Conservation (phyloP, 2,888 invertebrate species). For the Polylopha cassiicola region DNA sequence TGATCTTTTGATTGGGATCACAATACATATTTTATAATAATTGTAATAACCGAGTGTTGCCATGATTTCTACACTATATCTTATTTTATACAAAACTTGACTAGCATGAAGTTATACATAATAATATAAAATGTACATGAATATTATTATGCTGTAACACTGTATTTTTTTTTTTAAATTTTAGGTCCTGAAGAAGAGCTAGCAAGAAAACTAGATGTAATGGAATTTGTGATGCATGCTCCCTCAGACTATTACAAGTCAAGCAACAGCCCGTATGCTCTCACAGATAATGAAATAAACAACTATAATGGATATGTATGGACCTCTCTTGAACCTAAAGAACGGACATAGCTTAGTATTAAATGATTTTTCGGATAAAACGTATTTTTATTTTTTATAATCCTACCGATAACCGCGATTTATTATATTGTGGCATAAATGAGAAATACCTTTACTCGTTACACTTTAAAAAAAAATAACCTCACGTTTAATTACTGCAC, state of each 20-base stretch:
- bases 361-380: constrained; percentile 12
- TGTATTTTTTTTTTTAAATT: constrained; percentile 27
- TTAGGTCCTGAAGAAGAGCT: constrained; percentile 93
- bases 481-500: too few species aligned
- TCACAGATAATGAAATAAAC: constrained; percentile 64
- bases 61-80: too few species aligned
- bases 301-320: constrained; percentile 79
- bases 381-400: constrained; percentile 12
- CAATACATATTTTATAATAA: too few species aligned
- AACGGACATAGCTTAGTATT: constrained; percentile 38
- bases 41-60: too few species aligned
- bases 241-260: constrained; percentile 93
- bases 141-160: too few species aligned
- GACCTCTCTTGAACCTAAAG: constrained; percentile 77
- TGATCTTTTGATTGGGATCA: too few species aligned
- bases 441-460: too few species aligned
- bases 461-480: too few species aligned
- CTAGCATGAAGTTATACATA: too few species aligned
- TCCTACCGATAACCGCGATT: not conserved
- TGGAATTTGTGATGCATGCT: constrained; percentile 96
- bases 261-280: constrained; percentile 85
- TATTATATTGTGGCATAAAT: constrained; percentile 1
- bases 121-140: too few species aligned
- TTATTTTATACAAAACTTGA: too few species aligned
- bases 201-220: constrained; percentile 88